Evolutionary conservation across 37 sponge, comb jelly and placozoan species (phyloP), one percentile per base, ranked within the genome.

Genomic region (Aphrocallistes beatrix): DNA sequence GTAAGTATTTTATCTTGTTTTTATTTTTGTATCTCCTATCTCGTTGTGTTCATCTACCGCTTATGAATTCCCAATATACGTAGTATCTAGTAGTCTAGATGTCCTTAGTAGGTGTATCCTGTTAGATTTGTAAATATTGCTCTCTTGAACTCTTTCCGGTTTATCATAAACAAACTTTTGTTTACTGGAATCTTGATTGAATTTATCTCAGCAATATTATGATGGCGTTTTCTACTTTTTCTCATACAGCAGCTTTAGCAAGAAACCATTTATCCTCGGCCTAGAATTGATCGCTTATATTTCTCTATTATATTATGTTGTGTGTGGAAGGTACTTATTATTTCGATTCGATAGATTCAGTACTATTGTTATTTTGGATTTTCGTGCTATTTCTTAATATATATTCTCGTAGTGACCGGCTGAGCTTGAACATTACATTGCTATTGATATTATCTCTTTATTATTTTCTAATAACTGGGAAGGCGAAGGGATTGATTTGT

Each of bases 151-250:
- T 60, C 34, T 60, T 60, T 60, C 75, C 75, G 3, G 21, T 3
- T 19, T 60, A 25, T 6, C 75, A 3, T 25, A 19, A 60, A 21
- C 8, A 19, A 19, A 32, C 25, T 21, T 60, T 3, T 60, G 75
- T 28, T 28, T n/a, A n/a, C n/a, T 13, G 75, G 75, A 60, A 60
- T 60, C 28, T 60, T 21, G 34, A n/a, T 19, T 28, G 17, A 13
- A 32, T 60, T 60, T 60, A 21, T 60, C 75, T 60, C 75, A 60
- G 75, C 75, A 60, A 60, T 60, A 60, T 60, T 60, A 19, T 60
- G 75, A 60, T 60, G 75, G 75, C n/a, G 75, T 60, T 60, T 60
- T 60, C 75, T 60, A 60, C 75, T 60, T 60, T 60, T n/a, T n/a
- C n/a, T n/a, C n/a, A n/a, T n/a, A n/a, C n/a, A n/a, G n/a, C n/a